A percentile compares a stretch with the other conserved stretches of the same genome.
Conservation (phyloP, 2,888 invertebrate species). For the Aethes cnicana region DNA sequence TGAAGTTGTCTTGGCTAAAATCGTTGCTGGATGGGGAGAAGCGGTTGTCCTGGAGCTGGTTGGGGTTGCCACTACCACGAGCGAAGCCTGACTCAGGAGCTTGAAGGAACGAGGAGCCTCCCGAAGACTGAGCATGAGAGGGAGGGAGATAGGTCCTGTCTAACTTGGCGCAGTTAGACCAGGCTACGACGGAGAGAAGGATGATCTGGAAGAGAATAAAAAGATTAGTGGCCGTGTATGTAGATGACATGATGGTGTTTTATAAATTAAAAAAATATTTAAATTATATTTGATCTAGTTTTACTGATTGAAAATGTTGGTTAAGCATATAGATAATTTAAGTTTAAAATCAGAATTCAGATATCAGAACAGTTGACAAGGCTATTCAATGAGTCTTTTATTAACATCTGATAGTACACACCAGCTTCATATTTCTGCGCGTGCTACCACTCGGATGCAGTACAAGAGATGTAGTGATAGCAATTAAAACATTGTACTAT, state of each 20-base stretch:
- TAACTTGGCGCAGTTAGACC: conserved; percentile 62
- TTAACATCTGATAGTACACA: conserved; percentile 49
- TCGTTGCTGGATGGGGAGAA: conserved; percentile 27
- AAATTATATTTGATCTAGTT: too few species aligned
- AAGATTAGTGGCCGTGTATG: neutral
- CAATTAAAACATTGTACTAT: conserved; percentile 53
- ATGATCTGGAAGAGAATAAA: conserved; percentile 53
- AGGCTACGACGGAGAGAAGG: conserved; percentile 53
- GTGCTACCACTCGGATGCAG: conserved; percentile 47
- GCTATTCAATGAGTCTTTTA: too few species aligned
- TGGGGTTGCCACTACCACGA: conserved; percentile 34
- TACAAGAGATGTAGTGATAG: conserved; percentile 60
- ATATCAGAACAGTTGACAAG: too few species aligned
- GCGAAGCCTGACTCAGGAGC: conserved; percentile 42
- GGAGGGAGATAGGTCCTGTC: conserved; percentile 71
- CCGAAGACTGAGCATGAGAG: conserved; percentile 51
- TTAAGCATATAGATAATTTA: too few species aligned
- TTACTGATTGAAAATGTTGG: too few species aligned
- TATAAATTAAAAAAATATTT: too few species aligned
- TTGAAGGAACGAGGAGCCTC: conserved; percentile 57
- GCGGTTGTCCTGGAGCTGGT: conserved; percentile 24
- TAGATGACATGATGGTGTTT: too few species aligned
- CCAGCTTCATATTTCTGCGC: conserved; percentile 60
- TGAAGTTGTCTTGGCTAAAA: conserved; percentile 26
- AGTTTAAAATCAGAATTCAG: too few species aligned